Evolutionary conservation across 2,888 invertebrate genomes (phyloP), one percentile per base, ranked within the genome.

Genomic region (Drosophila eohydei): DNA sequence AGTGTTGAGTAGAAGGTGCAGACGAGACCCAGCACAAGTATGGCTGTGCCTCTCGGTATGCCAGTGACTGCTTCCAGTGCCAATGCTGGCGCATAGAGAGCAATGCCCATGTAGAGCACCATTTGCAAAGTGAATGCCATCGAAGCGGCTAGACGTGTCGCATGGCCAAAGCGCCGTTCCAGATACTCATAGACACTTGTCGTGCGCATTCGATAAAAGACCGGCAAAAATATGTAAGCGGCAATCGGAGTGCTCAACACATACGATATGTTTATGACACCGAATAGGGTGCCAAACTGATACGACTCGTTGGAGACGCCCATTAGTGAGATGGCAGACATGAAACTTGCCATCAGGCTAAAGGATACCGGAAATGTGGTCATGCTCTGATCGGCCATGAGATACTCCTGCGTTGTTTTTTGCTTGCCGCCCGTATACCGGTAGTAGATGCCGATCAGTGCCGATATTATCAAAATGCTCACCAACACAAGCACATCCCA

Each of bases 131-230:
- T 96, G 90, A 98, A 98, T 0, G 96, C 96, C 57, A 97, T 91
- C 2, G 98, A 97, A 0, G 97, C 97, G 11, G 96, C 93, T 75
- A 96, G 93, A 89, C 98, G 94, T 38, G 97, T 95, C 3, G 93
- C 93, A 69, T 95, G 94, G 0, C 97, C 97, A 91, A 98, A 99
- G 71, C 99, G 94, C 79, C 95, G 94, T 91, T 98, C 98, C 88
- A 99, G 94, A 91, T 99, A 99, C 96, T 98, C 97, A 91, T 97
- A 98, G 63, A 97, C 96, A 91, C 97, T 97, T 4, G 96, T 96
- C 62, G 95, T 95, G 91, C 96, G 96, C 65, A 97, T 94, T 70
- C 95, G 95, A 90, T 96, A 97, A 92, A 98, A 97, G 32, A 98
- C 97, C 50, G 98, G 97, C 71, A 98, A 93, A 92, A 96, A 97